Conservation (phyloP, 2,797 vertebrate species). For the Masticophis lateralis region DNA sequence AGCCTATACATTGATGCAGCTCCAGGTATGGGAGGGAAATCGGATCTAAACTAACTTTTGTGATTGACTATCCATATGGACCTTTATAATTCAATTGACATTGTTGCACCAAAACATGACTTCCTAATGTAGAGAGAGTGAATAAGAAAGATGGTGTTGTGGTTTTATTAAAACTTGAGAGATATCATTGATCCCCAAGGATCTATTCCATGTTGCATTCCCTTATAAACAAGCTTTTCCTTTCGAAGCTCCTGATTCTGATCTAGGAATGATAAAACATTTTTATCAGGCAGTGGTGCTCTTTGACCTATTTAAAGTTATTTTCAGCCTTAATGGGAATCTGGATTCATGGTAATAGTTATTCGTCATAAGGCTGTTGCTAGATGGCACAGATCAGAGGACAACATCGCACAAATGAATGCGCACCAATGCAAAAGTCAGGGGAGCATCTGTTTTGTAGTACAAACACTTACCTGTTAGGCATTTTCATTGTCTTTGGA, state of each 20-base stretch:
- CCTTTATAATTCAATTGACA: constrained; percentile 10
- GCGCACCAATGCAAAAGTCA: neutral
- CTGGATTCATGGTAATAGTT: neutral
- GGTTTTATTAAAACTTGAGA: neutral
- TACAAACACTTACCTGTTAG: constrained; percentile 12
- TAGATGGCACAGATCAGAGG: neutral
- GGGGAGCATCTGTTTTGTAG: neutral
- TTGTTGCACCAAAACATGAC: neutral
- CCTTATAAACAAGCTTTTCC: constrained; percentile 15
- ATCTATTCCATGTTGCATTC: neutral
- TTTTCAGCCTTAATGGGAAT: neutral
- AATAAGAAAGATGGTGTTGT: neutral
- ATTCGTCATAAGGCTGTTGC: neutral
- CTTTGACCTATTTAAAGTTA: constrained; percentile 38
- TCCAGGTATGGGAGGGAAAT: neutral
- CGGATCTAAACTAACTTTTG: neutral
- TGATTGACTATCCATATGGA: neutral
- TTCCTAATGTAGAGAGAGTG: neutral
- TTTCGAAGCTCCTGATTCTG: neutral
- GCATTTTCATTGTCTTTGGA: constrained; percentile 17
- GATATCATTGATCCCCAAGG: neutral
- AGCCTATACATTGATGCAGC: neutral
- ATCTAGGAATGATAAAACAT: neutral
- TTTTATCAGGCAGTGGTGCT: neutral
- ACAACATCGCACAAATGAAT: neutral